phyloP scores from a whole-genome alignment of 1,140 invertebrate genomes.

The Drosophila erecta region DNA sequence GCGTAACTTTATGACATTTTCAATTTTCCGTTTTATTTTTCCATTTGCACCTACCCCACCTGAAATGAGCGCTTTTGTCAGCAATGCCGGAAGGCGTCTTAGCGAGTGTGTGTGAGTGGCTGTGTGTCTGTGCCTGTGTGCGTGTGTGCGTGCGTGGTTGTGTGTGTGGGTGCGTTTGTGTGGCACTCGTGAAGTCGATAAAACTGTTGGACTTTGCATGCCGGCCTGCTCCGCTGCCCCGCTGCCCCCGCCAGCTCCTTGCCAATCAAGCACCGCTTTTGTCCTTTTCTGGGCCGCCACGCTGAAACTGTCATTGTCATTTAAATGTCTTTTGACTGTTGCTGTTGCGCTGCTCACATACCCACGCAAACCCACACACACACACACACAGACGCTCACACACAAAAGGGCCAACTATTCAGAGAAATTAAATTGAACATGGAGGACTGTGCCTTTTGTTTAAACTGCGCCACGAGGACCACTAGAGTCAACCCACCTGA shows the following conservation, averaged over 20 bases:
- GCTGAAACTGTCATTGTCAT: slow-evolving; percentile 77
- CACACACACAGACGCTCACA: too few relatives aligned
- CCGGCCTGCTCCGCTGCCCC: neutral
- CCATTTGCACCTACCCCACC: slow-evolving; percentile 18
- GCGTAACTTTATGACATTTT: slow-evolving; percentile 66
- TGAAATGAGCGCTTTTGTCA: slow-evolving; percentile 46
- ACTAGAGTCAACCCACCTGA: slow-evolving; percentile 3
- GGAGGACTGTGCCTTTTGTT: slow-evolving; percentile 21
- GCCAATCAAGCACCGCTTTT: slow-evolving; percentile 29
- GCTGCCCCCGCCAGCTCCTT: neutral
- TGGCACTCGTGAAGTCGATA: slow-evolving; percentile 55
- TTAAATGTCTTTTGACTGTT: slow-evolving; percentile 82
- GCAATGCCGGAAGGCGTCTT: slow-evolving; percentile 28
- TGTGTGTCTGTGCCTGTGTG: neutral
- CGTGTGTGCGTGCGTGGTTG: slow-evolving; percentile 10
- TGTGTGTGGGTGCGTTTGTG: slow-evolving; percentile 4
- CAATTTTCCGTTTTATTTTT: slow-evolving; percentile 55
- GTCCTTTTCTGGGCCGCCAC: slow-evolving; percentile 53
- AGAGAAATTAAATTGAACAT: slow-evolving; percentile 62
- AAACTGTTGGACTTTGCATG: slow-evolving; percentile 72
- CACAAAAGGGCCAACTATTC: slow-evolving; percentile 23
- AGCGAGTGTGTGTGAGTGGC: slow-evolving; percentile 17
- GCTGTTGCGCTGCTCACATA: slow-evolving; percentile 36
- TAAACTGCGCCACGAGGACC: slow-evolving; percentile 3
- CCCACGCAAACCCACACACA: slow-evolving; percentile 9